Evolutionary conservation across 2,797 vertebrate genomes (phyloP), one percentile per base, ranked within the genome.

Genomic region (Ptychadena robeensis): DNA sequence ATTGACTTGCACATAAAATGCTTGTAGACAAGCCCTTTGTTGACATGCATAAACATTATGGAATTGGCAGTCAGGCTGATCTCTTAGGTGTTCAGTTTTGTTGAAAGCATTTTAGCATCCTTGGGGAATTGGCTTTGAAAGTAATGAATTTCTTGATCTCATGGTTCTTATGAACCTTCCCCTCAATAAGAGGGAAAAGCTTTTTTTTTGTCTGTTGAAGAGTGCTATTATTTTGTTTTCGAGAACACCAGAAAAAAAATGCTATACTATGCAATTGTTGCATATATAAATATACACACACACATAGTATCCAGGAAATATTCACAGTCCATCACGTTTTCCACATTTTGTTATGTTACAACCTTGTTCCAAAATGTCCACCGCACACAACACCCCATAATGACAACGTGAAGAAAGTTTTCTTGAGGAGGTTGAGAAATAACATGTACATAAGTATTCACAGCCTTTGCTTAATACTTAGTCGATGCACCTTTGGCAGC

Each of bases 71-170:
- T 7, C 35, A 72, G 40, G 38, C n/a, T 73, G 68, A 78, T 83
- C 68, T 83, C 68, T 72, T 25, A 83, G 67, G 81, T 83, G 67
- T 83, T 81, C 15, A 37, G 61, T 53, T 82, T 72, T 79, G 59
- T 66, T 83, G 64, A 83, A 83, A 83, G 81, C 81, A 66, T 83
- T 82, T 77, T 32, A 37, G 30, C 3, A 30, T 31, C 81, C 61
- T 72, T 22, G 9, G 68, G 74, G 81, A 59, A 72, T 66, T 12
- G 34, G 3, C 31, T 32, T 35, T 59, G 38, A 57, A 67, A 83
- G 67, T 79, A 79, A 79, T 78, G 61, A 79, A 72, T 53, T 53
- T 53, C 18, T 53, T 53, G 44, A 53, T 53, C 44, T 53, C 18
- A 53, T 53, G 44, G 27, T n/a, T 34, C 25, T 18, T 34, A 38